These are phyloP conservation scores for Leptinotarsa haldemani DNA, from an alignment of 2,888 invertebrate species.

Conservation along the genomic window DNA sequence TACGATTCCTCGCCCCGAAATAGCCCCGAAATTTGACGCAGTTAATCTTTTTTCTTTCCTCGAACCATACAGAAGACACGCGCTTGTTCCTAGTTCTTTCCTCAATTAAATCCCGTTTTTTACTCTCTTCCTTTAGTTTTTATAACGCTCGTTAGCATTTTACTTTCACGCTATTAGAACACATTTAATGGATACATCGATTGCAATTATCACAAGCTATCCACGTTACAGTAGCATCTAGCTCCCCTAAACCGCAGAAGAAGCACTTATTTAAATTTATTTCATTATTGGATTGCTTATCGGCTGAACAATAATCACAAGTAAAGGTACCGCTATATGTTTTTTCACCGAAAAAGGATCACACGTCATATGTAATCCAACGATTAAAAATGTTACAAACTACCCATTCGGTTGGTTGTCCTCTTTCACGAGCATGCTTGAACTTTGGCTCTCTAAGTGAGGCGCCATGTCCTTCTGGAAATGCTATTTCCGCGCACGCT, in stretches of 20 bases:
- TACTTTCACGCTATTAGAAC: neutral
- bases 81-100: slow-evolving; percentile 9
- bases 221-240: slow-evolving; percentile 22
- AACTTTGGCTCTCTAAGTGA: too few species aligned
- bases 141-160: neutral
- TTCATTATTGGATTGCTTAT: too few species aligned
- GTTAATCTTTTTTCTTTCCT: too few species aligned
- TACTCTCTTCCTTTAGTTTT: slow-evolving; percentile 13
- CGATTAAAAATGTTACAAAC: slow-evolving; percentile 28
- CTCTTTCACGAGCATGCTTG: too few species aligned
- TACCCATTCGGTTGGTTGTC: slow-evolving; percentile 30
- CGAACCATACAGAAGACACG: too few species aligned
- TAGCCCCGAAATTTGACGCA: too few species aligned
- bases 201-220: too few species aligned
- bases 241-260: slow-evolving; percentile 6
- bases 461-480: too few species aligned
- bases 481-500: too few species aligned
- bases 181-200: slow-evolving; percentile 34
- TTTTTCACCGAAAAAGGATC: slow-evolving; percentile 1
- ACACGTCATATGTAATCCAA: slow-evolving; percentile 35
- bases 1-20: too few species aligned
- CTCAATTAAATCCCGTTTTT: neutral
- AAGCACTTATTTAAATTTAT: too few species aligned
- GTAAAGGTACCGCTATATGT: slow-evolving; percentile 2
- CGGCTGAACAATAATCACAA: too few species aligned